A percentile compares a stretch with the other conserved stretches of the same genome.
Evolutionary conservation across 2,888 invertebrate species (phyloP).

Genomic region (Hedychridium roseum): DNA sequence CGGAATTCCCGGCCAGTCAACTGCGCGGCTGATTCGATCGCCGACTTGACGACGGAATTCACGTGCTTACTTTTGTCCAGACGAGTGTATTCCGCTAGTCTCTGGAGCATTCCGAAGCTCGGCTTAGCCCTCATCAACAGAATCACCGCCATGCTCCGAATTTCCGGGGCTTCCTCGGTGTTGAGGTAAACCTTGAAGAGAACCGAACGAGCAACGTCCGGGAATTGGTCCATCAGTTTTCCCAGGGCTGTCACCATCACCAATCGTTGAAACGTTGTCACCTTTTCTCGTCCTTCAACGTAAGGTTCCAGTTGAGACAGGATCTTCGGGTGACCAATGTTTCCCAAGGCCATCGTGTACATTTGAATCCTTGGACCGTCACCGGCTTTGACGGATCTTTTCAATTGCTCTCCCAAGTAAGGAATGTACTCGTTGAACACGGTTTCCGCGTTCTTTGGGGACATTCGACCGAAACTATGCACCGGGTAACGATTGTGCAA

Average conservation of each 20-base stretch:
- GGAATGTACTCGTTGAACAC: slow-evolving; percentile 70
- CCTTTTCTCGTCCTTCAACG: slow-evolving; percentile 70
- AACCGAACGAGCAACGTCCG: slow-evolving; percentile 68
- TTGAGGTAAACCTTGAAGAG: slow-evolving; percentile 75
- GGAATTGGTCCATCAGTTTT: slow-evolving; percentile 66
- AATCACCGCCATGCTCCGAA: slow-evolving; percentile 72
- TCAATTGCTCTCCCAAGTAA: slow-evolving; percentile 67
- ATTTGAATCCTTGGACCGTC: slow-evolving; percentile 70
- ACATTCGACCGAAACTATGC: slow-evolving; percentile 71
- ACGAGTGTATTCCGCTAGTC: slow-evolving; percentile 75
- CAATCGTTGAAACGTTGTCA: slow-evolving; percentile 71
- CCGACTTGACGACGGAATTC: slow-evolving; percentile 72
- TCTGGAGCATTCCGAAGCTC: slow-evolving; percentile 71
- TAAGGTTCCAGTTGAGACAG: slow-evolving; percentile 72
- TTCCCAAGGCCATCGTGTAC: slow-evolving; percentile 73
- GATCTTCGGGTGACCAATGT: slow-evolving; percentile 71
- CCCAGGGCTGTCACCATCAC: slow-evolving; percentile 70
- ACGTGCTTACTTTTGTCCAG: slow-evolving; percentile 72
- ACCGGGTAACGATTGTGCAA: slow-evolving; percentile 72
- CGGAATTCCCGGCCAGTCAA: slow-evolving; percentile 63
- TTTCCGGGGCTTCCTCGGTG: slow-evolving; percentile 71
- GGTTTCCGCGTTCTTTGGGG: slow-evolving; percentile 66
- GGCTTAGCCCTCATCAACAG: slow-evolving; percentile 71
- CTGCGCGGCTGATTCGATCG: slow-evolving; percentile 68
- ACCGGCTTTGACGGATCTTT: slow-evolving; percentile 66